Percentiles rank a stretch among this genome's conserved stretches.
phyloP scores from a whole-genome alignment of 2,888 invertebrate genomes.

The Aelia acuminata region DNA sequence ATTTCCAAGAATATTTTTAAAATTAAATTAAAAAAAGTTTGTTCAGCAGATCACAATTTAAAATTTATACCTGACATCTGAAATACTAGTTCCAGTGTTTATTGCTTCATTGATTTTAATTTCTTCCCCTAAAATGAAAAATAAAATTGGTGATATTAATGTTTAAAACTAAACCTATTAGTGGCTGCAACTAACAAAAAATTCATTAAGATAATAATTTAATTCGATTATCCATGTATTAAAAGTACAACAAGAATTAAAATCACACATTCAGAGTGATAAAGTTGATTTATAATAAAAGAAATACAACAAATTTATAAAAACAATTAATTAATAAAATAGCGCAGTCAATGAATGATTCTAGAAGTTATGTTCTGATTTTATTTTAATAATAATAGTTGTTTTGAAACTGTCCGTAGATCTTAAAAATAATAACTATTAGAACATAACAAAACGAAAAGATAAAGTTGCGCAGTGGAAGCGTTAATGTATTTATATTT shows the following conservation, averaged over 20 bases:
- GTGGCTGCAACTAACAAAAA: neutral
- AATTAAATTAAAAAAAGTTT: constrained; percentile 65
- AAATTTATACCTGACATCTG: constrained; percentile 22
- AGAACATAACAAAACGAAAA: too few relatives aligned
- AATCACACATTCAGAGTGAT: neutral
- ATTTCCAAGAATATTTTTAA: constrained; percentile 62
- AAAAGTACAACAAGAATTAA: neutral
- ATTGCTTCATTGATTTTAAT: neutral
- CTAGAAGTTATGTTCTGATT: too few relatives aligned
- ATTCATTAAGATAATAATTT: neutral
- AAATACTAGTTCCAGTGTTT: neutral
- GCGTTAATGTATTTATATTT: too few relatives aligned
- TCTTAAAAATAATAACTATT: too few relatives aligned
- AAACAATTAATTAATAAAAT: neutral
- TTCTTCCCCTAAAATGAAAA: constrained; percentile 40
- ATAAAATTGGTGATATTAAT: neutral
- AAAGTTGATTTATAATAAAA: neutral
- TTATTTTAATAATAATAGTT: too few relatives aligned
- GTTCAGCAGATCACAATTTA: neutral
- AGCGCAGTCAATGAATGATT: too few relatives aligned
- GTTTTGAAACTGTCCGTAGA: too few relatives aligned
- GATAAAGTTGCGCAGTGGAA: too few relatives aligned
- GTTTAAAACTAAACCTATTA: neutral
- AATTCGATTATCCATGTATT: neutral
- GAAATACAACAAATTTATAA: neutral